Evolutionary conservation across 2,113 vertebrate species (phyloP).

Genomic region (Sigmodon hispidus): DNA sequence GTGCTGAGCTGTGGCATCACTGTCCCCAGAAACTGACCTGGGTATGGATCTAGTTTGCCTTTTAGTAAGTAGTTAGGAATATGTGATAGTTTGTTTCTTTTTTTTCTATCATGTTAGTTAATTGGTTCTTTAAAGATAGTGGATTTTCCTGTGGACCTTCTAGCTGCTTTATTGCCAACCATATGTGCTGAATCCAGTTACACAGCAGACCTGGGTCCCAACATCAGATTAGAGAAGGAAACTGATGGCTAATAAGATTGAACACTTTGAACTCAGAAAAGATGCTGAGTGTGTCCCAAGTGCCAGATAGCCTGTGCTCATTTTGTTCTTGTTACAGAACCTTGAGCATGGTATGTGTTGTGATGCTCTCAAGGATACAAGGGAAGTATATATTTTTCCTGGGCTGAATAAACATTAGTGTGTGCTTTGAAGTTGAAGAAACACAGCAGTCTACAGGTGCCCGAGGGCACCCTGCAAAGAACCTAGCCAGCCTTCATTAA

Average conservation of each 20-base stretch:
- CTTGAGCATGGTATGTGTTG: background rate
- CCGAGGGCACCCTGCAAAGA: background rate
- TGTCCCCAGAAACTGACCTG: background rate
- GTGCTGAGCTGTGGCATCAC: background rate
- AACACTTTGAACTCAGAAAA: slow-evolving; percentile 68
- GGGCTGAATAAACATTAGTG: background rate
- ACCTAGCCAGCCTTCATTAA: background rate
- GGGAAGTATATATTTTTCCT: background rate
- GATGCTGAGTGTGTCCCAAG: slow-evolving; percentile 28
- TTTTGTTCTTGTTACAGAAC: slow-evolving; percentile 58
- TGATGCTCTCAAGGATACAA: slow-evolving; percentile 22
- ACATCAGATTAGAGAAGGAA: slow-evolving; percentile 58
- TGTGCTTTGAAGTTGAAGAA: slow-evolving; percentile 38
- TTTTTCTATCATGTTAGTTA: background rate
- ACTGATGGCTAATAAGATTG: slow-evolving; percentile 66
- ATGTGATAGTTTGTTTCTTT: slow-evolving; percentile 9
- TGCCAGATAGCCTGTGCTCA: background rate
- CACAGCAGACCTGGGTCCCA: slow-evolving; percentile 43
- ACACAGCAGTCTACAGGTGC: background rate
- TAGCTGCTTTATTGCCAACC: slow-evolving; percentile 53
- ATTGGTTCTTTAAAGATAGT: slow-evolving; percentile 42
- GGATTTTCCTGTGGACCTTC: background rate
- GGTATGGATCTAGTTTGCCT: slow-evolving; percentile 45
- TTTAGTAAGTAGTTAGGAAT: background rate
- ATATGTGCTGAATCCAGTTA: slow-evolving; percentile 47